Percentiles rank a stretch among this genome's conserved stretches.
Evolutionary conservation across 2,113 vertebrate species (phyloP).

Genomic region (Rafetus swinhoei): DNA sequence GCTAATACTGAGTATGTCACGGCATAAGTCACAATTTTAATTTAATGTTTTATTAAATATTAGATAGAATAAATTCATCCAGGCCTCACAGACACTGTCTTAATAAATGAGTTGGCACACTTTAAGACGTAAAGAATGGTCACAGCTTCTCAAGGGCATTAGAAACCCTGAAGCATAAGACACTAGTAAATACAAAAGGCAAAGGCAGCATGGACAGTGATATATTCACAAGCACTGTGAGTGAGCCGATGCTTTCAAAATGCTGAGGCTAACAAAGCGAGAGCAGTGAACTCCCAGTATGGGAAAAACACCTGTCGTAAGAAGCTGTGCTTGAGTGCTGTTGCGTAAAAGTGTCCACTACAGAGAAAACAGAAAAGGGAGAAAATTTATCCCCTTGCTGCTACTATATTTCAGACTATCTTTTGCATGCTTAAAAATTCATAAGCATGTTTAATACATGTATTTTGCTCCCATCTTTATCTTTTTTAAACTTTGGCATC

Average conservation of each 20-base stretch:
- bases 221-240: slow-evolving; percentile 70
- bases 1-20: slow-evolving; percentile 74
- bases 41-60: slow-evolving; percentile 87
- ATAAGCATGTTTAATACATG: slow-evolving; percentile 61
- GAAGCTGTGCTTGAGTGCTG: slow-evolving; percentile 58
- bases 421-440: slow-evolving; percentile 66
- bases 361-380: neutral
- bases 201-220: slow-evolving; percentile 77
- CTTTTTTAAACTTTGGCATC: slow-evolving; percentile 61
- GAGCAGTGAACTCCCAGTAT: slow-evolving; percentile 72
- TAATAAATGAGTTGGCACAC: slow-evolving; percentile 83
- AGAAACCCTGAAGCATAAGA: slow-evolving; percentile 77
- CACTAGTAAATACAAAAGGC: slow-evolving; percentile 80
- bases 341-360: slow-evolving; percentile 36
- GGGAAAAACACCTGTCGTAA: slow-evolving; percentile 72
- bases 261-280: slow-evolving; percentile 81
- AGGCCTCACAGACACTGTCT: slow-evolving; percentile 71
- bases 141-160: slow-evolving; percentile 81
- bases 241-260: slow-evolving; percentile 73
- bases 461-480: slow-evolving; percentile 62
- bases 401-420: slow-evolving; percentile 59
- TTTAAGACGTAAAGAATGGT: slow-evolving; percentile 79
- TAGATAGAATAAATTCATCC: slow-evolving; percentile 80
- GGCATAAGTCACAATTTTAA: slow-evolving; percentile 82
- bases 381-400: slow-evolving; percentile 57